Conservation (phyloP, 2,888 invertebrate species). For the Isoperla grammatica region DNA sequence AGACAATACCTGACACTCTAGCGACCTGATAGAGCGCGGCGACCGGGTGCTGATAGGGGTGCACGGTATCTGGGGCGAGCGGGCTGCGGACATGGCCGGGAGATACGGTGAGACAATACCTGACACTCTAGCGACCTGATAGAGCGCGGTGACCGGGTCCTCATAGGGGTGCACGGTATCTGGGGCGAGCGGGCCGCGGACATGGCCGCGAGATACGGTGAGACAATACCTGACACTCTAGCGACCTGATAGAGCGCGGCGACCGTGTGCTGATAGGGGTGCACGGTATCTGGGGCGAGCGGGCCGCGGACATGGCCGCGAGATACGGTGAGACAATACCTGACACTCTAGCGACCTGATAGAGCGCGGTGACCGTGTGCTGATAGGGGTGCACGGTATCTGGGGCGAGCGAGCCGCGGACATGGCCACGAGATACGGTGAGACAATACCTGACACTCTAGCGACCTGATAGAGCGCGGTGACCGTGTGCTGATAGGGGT, state of each 20-base stretch:
- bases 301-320: conserved; percentile 68
- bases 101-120: conserved; percentile 64
- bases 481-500: conserved; percentile 68
- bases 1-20: no score
- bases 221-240: no score
- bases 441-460: no score
- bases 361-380: conserved; percentile 65
- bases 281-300: conserved; percentile 79
- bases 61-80: conserved; percentile 79
- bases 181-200: conserved; percentile 79
- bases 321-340: conserved; percentile 64
- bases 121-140: conserved; percentile 79
- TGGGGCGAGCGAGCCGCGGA: conserved; percentile 79
- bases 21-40: conserved; percentile 71
- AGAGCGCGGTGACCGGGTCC: conserved; percentile 65
- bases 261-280: conserved; percentile 68
- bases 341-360: conserved; percentile 79
- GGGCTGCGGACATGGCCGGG: conserved; percentile 68
- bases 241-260: conserved; percentile 71
- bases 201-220: conserved; percentile 67
- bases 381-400: conserved; percentile 70
- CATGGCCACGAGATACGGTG: conserved; percentile 67
- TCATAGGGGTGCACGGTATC: conserved; percentile 70
- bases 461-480: conserved; percentile 71
- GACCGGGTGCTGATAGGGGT: conserved; percentile 68